Base-by-base conservation (phyloP, 1,140 invertebrate species). In the Macrostomum lignano region DNA sequence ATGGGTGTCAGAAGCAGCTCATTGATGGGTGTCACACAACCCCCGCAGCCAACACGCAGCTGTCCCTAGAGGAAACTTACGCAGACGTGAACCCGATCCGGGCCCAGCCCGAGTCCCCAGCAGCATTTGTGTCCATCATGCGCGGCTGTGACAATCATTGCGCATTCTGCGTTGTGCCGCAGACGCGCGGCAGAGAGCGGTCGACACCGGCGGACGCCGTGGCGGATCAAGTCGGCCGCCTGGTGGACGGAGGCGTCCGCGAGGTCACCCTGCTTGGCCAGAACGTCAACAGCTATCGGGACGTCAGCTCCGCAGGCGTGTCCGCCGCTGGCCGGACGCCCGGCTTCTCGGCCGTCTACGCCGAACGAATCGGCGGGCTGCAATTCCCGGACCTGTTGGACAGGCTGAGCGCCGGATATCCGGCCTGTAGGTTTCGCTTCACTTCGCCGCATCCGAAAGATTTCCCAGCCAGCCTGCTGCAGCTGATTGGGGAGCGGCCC, bases 121-220 rank as follows among this genome's bases (percentile, higher is more conserved):
- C 70, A 9, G 81, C 82, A 21, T 91, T 72, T 66, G 74, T 91
- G 65, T 81, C 82, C 10, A 86, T 93, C 43, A 91, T 88, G 77
- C 62, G 84, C 38, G 84, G 84, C 1, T 94, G 86, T 61, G 77
- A 94, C 58, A 94, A 94, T 46, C 88, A 93, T 81, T 94, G 86
- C 46, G 74, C 74, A 10, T 55, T 55, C 36, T 60, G 55, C 42
- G 58, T 60, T 28, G 54, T 56, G 3, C 54, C 54, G 5, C 58
- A 56, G 51, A 91, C 81, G 0, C 63, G 86, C 46, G 84, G 86
- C 0, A 61, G 72, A 38, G 86, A 94, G 56, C 61, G 82, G 42
- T 86, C 79, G 7, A 60, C 84, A 9, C 73, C 79, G 0, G 58
- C 81, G 1, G 45, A 57, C 1, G 84, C 82, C 2, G 82, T 94